Conservation (phyloP, 1,140 invertebrate genomes). For the Bicyclus anynana region DNA sequence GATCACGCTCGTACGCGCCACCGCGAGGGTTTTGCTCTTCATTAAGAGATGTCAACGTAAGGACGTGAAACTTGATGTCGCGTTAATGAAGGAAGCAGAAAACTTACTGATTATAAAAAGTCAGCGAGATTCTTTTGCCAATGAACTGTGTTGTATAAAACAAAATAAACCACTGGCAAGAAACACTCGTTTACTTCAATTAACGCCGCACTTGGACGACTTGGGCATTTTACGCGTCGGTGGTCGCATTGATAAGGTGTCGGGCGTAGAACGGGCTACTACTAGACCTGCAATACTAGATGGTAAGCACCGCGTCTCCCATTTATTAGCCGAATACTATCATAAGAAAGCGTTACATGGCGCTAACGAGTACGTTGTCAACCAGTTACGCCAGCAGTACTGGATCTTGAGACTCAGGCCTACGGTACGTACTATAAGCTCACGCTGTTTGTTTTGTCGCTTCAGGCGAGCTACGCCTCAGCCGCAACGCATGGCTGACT, state of each 20-base stretch:
- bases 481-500: background rate
- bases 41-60: too few relatives aligned
- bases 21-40: too few relatives aligned
- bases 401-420: conserved; percentile 21
- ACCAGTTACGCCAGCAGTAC: conserved; percentile 25
- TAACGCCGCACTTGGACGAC: conserved; percentile 18
- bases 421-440: conserved; percentile 10
- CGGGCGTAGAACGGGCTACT: background rate
- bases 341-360: conserved; percentile 21
- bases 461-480: conserved; percentile 2
- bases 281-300: conserved; percentile 26
- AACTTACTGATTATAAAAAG: too few relatives aligned
- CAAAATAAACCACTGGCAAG: background rate
- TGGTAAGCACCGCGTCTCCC: conserved; percentile 11
- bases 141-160: background rate
- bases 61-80: too few relatives aligned
- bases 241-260: conserved; percentile 20
- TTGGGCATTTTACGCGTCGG: conserved; percentile 15
- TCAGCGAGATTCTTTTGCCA: background rate
- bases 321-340: conserved; percentile 21
- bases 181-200: conserved; percentile 11
- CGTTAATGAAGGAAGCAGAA: too few relatives aligned
- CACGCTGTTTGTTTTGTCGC: conserved; percentile 18
- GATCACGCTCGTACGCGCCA: too few relatives aligned
- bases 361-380: conserved; percentile 26